phyloP scores from a whole-genome alignment of 2,113 vertebrate genomes.

The Lucifuga dentata region DNA sequence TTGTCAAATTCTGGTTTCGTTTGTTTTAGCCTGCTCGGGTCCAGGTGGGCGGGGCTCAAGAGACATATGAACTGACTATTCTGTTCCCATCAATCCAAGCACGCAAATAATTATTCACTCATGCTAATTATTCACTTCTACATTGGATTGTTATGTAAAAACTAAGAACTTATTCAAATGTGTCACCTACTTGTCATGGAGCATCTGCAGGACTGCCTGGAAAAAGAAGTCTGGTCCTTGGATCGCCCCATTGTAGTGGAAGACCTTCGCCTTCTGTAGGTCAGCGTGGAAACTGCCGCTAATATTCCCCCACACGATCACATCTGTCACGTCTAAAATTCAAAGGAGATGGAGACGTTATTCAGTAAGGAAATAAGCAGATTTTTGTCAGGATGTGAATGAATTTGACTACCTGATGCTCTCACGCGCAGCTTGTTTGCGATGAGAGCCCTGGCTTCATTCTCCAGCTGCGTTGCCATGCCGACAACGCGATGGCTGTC shows the following conservation, averaged over 20 bases:
- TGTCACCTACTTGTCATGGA: constrained; percentile 85
- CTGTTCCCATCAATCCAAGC: too few species aligned
- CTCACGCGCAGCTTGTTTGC: constrained; percentile 85
- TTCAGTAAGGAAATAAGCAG: not conserved
- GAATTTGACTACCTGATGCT: constrained; percentile 75
- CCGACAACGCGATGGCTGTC: constrained; percentile 84
- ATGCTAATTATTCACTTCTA: too few species aligned
- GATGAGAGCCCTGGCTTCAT: constrained; percentile 83
- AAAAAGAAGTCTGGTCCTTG: constrained; percentile 85
- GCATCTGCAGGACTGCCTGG: constrained; percentile 75
- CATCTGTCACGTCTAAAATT: constrained; percentile 85
- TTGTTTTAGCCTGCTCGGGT: not conserved
- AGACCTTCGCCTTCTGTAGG: constrained; percentile 87
- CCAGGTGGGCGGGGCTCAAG: constrained; percentile 1
- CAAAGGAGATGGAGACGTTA: constrained; percentile 21
- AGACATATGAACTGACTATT: too few species aligned
- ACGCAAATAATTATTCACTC: too few species aligned
- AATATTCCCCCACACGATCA: constrained; percentile 95
- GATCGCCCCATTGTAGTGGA: constrained; percentile 83
- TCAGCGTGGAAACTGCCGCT: constrained; percentile 87
- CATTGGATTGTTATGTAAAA: too few species aligned
- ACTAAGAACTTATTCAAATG: too few species aligned
- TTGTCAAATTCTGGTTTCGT: constrained; percentile 12
- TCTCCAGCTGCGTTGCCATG: constrained; percentile 83
- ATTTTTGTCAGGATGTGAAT: not conserved